Percentiles rank a stretch among this genome's conserved stretches.
These are phyloP conservation scores for Acromyrmex charruanus DNA, from an alignment of 1,140 invertebrate species.

Conservation along the genomic window DNA sequence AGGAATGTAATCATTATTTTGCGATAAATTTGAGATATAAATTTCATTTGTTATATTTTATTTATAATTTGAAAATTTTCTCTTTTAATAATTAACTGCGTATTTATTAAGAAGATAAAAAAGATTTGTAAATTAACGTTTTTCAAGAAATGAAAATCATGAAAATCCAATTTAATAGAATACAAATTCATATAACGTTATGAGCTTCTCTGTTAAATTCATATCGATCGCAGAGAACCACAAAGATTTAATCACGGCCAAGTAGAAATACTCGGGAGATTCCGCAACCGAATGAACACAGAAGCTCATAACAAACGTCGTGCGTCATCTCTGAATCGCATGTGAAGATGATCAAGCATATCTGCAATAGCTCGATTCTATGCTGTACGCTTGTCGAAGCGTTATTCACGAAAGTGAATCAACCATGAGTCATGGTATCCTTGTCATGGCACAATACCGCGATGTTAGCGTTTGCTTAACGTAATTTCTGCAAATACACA, in stretches of 20 bases:
- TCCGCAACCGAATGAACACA: neutral
- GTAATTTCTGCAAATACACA: constrained; percentile 35
- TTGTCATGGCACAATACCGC: neutral
- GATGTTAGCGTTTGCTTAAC: constrained; percentile 8
- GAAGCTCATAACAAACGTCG: neutral
- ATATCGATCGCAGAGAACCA: constrained; percentile 11
- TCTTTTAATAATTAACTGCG: neutral
- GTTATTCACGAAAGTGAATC: constrained; percentile 47
- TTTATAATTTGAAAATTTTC: neutral
- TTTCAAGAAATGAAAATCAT: neutral
- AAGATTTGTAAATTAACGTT: neutral
- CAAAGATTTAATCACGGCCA: constrained; percentile 16
- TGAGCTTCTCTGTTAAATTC: neutral
- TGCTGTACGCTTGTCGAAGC: constrained; percentile 27
- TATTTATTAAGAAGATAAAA: neutral
- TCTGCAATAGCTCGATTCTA: constrained; percentile 35
- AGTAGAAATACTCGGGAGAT: constrained; percentile 20
- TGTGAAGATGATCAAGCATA: constrained; percentile 45
- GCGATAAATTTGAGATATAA: neutral
- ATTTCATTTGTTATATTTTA: neutral
- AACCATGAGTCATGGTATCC: constrained; percentile 50
- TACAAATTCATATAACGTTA: neutral
- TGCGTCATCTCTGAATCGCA: constrained; percentile 41
- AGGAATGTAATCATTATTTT: neutral
- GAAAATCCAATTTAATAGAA: constrained; percentile 1